Evolutionary conservation across 2,888 invertebrate genomes (phyloP), one percentile per base, ranked within the genome.

Genomic region (Metopia argyrocephala): DNA sequence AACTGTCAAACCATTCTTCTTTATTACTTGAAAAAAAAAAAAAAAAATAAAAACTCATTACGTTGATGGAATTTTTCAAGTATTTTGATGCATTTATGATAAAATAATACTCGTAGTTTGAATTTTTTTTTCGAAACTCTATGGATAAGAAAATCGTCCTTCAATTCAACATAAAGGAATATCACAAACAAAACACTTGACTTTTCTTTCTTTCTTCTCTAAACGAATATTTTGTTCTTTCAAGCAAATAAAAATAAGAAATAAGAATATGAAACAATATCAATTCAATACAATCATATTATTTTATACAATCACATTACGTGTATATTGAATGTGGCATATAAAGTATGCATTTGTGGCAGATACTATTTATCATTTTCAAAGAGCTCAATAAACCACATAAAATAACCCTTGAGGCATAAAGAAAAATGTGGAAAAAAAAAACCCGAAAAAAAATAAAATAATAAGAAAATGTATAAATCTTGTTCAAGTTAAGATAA

Each of bases 401-500:
- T 70, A 74, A 78, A 75, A 71, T 75, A 78, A 78, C 78, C 81
- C 81, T 81, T 81, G 62, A 81, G 81, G 81, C 81, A 76, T 70
- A 52, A 61, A 66, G 25, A 21, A 46, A 7, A 69, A 52, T 31
- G 9, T 15, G 2, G 27, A 38, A 38, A 28, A 23, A n/a, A 45
- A 21, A 50, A 59, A 50, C 12, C 5, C 18, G 18, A n/a, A 59
- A 50, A 23, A 50, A 45, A 45, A 38, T 23, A 66, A 74, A 31
- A 57, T 65, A 18, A 61, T n/a, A n/a, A 28, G 23, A 15, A 46
- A 28, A 56, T 28, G 25, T 20, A 31, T 12, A 69, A 48, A 48
- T 74, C 18, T 25, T 45, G 45, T 46, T 57, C n/a, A 20, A 70
- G 38, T 62, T 62, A n/a, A n/a, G 31, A 69, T 76, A 69, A 57